A percentile compares a stretch with the other conserved stretches of the same genome.
phyloP scores from a whole-genome alignment of 2,113 vertebrate genomes.

The Ramphastos sulfuratus region DNA sequence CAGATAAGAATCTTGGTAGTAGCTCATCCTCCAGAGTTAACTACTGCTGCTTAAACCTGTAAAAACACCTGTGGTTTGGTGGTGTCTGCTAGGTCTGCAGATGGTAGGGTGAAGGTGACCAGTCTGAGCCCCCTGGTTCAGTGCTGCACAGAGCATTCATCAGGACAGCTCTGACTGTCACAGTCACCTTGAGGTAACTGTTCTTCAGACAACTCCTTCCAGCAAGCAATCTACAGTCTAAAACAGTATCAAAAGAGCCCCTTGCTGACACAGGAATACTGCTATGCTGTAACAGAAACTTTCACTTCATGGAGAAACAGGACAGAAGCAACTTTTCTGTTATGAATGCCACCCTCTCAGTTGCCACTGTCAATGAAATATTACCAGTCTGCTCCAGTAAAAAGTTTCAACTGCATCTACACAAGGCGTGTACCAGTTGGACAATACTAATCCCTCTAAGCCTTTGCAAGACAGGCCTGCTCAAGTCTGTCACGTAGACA shows the following conservation, averaged over 20 bases:
- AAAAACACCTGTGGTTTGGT: rapidly evolving
- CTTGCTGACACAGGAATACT: background rate
- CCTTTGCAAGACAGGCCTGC: background rate
- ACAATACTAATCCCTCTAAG: background rate
- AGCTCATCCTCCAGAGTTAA: background rate
- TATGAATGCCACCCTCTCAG: background rate
- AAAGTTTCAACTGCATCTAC: background rate
- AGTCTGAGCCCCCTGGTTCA: background rate
- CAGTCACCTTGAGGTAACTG: background rate
- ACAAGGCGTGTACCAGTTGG: background rate
- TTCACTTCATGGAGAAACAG: background rate
- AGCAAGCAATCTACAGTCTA: background rate
- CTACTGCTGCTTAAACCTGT: background rate
- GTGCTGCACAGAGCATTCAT: background rate
- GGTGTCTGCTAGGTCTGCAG: background rate
- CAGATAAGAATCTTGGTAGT: background rate
- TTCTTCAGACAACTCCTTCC: background rate
- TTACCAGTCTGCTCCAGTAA: background rate
- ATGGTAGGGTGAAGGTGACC: background rate
- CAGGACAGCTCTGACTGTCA: background rate
- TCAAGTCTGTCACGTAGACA: background rate
- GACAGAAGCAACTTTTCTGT: background rate
- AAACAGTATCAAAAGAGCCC: background rate
- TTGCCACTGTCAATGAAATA: background rate
- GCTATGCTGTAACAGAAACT: background rate